Percentiles rank a stretch among this genome's conserved stretches.
Evolutionary conservation across 2,888 invertebrate genomes (phyloP).

Genomic region (Kryphioiulus occultus): DNA sequence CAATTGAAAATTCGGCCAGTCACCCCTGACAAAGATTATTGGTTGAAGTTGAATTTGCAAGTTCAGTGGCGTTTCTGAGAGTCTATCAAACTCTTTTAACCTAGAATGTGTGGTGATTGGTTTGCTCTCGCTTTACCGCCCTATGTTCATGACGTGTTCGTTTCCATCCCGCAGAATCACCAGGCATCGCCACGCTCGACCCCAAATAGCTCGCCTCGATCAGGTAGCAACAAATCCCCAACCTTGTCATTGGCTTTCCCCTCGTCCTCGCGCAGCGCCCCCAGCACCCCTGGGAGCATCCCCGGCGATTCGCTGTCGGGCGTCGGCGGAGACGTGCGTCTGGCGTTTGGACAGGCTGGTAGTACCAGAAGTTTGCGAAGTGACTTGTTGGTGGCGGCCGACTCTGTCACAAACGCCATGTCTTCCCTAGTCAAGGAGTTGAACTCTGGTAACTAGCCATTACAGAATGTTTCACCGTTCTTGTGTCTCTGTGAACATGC

Average conservation of each 20-base stretch:
- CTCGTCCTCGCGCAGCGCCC: conserved; percentile 58
- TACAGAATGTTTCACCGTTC: conserved; percentile 26
- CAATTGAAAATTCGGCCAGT: too few relatives aligned
- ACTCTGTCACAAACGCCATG: conserved; percentile 98
- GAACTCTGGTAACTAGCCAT: conserved; percentile 72
- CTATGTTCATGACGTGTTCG: not conserved
- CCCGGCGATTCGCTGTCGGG: conserved; percentile 60
- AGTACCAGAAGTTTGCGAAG: conserved; percentile 66
- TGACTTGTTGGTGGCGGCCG: conserved; percentile 92
- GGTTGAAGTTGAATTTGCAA: too few relatives aligned
- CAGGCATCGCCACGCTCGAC: conserved; percentile 58
- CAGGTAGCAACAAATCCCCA: conserved; percentile 65
- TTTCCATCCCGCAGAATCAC: conserved; percentile 54
- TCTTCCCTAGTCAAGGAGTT: conserved; percentile 95
- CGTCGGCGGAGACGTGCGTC: conserved; percentile 65
- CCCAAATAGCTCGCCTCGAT: conserved; percentile 60
- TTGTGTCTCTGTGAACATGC: not conserved
- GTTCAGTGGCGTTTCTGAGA: not conserved
- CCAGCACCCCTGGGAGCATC: conserved; percentile 59
- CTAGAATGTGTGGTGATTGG: not conserved
- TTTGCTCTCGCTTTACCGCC: not conserved
- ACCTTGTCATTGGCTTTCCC: conserved; percentile 58
- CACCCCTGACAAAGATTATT: too few relatives aligned
- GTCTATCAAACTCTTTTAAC: not conserved
- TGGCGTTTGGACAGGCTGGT: conserved; percentile 60